phyloP scores from a whole-genome alignment of 2,888 invertebrate species.

The Halictus ligatus region DNA sequence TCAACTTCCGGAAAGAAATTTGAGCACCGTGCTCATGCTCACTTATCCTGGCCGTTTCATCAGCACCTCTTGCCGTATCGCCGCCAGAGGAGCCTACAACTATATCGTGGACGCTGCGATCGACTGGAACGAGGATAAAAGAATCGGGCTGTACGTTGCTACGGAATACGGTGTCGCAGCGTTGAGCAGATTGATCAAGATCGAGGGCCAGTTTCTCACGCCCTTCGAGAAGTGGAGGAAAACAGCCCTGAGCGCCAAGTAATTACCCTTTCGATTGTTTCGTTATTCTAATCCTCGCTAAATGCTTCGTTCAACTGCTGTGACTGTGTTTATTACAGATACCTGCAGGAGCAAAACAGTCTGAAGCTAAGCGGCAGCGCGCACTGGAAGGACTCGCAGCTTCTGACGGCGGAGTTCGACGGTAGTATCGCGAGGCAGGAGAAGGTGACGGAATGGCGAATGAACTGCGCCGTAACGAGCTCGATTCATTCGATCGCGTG shows the following conservation, averaged over 20 bases:
- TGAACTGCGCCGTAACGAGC: slow-evolving; percentile 85
- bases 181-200: slow-evolving; percentile 83
- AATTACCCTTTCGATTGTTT: slow-evolving; percentile 49
- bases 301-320: background rate
- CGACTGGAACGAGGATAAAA: slow-evolving; percentile 90
- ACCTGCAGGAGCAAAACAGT: slow-evolving; percentile 85
- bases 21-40: slow-evolving; percentile 87
- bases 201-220: slow-evolving; percentile 85
- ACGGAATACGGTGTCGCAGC: slow-evolving; percentile 85
- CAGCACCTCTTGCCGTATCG: slow-evolving; percentile 88
- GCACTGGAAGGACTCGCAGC: slow-evolving; percentile 87
- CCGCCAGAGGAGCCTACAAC: slow-evolving; percentile 85
- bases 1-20: slow-evolving; percentile 85
- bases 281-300: background rate
- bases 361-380: slow-evolving; percentile 86
- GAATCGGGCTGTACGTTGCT: slow-evolving; percentile 87
- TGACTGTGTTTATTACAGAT: slow-evolving; percentile 77
- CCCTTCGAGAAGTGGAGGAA: slow-evolving; percentile 87
- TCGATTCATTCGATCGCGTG: slow-evolving; percentile 87
- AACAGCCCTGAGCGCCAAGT: slow-evolving; percentile 86
- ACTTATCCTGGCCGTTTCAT: slow-evolving; percentile 92
- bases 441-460: slow-evolving; percentile 85
- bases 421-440: slow-evolving; percentile 85
- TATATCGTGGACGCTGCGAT: slow-evolving; percentile 85
- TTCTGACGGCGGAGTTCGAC: slow-evolving; percentile 86